These are phyloP conservation scores for Euwallacea similis DNA, from an alignment of 1,140 invertebrate genomes.

Conservation along the genomic window DNA sequence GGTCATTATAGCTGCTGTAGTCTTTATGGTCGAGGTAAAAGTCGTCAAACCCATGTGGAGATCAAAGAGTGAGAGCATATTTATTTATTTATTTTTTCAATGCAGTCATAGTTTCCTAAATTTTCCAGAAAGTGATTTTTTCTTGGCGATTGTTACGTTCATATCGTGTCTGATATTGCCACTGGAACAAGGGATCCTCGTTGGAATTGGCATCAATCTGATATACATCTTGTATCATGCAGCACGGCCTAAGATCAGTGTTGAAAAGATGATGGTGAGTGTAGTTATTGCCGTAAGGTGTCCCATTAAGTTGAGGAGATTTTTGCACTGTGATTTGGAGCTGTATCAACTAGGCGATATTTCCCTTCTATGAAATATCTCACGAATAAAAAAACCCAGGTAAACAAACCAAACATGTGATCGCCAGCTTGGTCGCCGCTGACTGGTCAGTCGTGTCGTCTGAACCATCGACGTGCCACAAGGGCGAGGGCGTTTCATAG, in stretches of 20 bases:
- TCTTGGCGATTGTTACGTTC: slow-evolving; percentile 84
- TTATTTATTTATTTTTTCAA: neutral
- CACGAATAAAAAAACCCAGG: too few species aligned
- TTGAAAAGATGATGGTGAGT: slow-evolving; percentile 68
- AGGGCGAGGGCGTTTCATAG: too few species aligned
- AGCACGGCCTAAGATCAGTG: slow-evolving; percentile 80
- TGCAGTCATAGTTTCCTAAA: slow-evolving; percentile 31
- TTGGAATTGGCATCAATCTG: slow-evolving; percentile 87
- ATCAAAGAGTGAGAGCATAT: slow-evolving; percentile 67
- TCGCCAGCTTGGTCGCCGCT: too few species aligned
- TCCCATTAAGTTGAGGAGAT: too few species aligned
- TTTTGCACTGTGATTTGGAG: too few species aligned
- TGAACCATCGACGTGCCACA: too few species aligned
- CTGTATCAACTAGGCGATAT: too few species aligned
- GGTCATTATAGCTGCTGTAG: slow-evolving; percentile 80
- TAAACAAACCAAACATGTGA: too few species aligned
- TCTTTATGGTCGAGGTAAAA: slow-evolving; percentile 81
- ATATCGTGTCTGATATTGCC: slow-evolving; percentile 78
- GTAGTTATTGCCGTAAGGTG: neutral
- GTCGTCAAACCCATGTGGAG: slow-evolving; percentile 76
- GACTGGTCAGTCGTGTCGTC: too few species aligned
- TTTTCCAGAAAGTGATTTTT: slow-evolving; percentile 76
- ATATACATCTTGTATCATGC: slow-evolving; percentile 87
- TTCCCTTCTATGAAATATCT: too few species aligned
- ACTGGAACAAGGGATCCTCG: slow-evolving; percentile 86